These are phyloP conservation scores for Lineus longissimus DNA, from an alignment of 1,140 invertebrate genomes.

Conservation along the genomic window DNA sequence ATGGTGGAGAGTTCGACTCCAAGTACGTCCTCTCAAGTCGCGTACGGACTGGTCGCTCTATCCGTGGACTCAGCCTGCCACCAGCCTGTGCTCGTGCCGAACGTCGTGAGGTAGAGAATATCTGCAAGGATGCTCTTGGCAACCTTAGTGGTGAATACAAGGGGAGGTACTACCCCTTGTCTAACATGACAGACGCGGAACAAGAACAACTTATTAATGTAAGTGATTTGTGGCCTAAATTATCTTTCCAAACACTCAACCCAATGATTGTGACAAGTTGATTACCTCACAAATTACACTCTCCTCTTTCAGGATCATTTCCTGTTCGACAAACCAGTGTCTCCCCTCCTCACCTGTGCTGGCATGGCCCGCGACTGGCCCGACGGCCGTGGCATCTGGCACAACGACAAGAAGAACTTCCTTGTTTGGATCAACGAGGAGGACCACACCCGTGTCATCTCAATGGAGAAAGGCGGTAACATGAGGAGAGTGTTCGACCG, in stretches of 20 bases:
- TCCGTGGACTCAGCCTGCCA: slow-evolving; percentile 27
- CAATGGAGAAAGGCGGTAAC: slow-evolving; percentile 90
- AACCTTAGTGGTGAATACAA: slow-evolving; percentile 30
- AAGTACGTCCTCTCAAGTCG: slow-evolving; percentile 25
- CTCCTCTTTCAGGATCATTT: slow-evolving; percentile 17
- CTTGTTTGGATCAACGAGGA: slow-evolving; percentile 96
- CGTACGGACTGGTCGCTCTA: slow-evolving; percentile 21
- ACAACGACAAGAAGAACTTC: slow-evolving; percentile 89
- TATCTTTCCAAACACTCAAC: no score
- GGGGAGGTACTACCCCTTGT: slow-evolving; percentile 38
- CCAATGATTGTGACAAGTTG: not conserved
- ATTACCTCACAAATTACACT: slow-evolving; percentile 9
- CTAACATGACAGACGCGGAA: slow-evolving; percentile 28
- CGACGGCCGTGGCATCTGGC: slow-evolving; percentile 17
- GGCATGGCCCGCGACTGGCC: slow-evolving; percentile 20
- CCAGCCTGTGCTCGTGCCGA: slow-evolving; percentile 21
- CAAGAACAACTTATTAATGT: slow-evolving; percentile 31
- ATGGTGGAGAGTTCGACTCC: slow-evolving; percentile 13
- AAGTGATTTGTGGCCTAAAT: not conserved
- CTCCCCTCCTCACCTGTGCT: slow-evolving; percentile 8
- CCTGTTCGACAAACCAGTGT: slow-evolving; percentile 15
- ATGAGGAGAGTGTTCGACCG: slow-evolving; percentile 53
- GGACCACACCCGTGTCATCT: slow-evolving; percentile 92
- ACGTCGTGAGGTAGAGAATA: slow-evolving; percentile 22
- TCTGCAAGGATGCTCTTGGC: slow-evolving; percentile 18